Evolutionary conservation across 2,797 vertebrate genomes (phyloP).

Genomic region (Rhyacichthys aspro): DNA sequence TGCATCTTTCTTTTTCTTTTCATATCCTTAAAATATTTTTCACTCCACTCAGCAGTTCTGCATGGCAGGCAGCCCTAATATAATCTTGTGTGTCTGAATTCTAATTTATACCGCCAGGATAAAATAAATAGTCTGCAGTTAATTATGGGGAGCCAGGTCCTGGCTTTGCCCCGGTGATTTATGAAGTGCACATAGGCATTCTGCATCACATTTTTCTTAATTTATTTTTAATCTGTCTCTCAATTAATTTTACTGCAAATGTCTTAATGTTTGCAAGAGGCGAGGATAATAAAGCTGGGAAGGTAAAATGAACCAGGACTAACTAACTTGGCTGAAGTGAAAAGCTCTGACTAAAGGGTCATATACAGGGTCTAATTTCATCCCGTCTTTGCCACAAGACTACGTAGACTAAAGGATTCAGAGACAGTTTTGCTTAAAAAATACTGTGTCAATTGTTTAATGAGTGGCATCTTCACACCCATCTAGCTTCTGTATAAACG

Average conservation of each 20-base stretch:
- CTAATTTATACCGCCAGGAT: conserved; percentile 98
- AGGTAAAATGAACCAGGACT: conserved; percentile 62
- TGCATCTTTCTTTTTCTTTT: conserved; percentile 68
- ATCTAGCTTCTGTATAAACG: conserved; percentile 39
- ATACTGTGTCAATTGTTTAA: conserved; percentile 41
- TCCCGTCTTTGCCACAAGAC: conserved; percentile 12
- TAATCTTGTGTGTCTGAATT: conserved; percentile 97
- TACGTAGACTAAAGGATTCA: conserved; percentile 10
- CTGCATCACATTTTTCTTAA: conserved; percentile 98
- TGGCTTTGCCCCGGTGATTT: conserved; percentile 93
- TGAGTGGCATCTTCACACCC: conserved; percentile 62
- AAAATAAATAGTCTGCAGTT: conserved; percentile 99
- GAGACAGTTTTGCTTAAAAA: neutral
- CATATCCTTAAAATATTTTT: conserved; percentile 93
- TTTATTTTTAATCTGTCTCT: conserved; percentile 99
- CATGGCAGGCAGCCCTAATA: conserved; percentile 96
- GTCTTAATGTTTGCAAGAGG: conserved; percentile 96
- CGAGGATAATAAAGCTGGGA: conserved; percentile 87
- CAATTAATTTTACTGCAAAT: conserved; percentile 97
- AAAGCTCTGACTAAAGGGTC: conserved; percentile 47
- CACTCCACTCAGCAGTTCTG: conserved; percentile 92
- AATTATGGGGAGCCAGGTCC: conserved; percentile 92
- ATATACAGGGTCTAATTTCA: conserved; percentile 27
- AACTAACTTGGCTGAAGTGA: conserved; percentile 39
- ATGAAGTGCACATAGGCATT: conserved; percentile 90